Evolutionary conservation across 2,113 vertebrate genomes (phyloP).

Genomic region (Aplodontia rufa): DNA sequence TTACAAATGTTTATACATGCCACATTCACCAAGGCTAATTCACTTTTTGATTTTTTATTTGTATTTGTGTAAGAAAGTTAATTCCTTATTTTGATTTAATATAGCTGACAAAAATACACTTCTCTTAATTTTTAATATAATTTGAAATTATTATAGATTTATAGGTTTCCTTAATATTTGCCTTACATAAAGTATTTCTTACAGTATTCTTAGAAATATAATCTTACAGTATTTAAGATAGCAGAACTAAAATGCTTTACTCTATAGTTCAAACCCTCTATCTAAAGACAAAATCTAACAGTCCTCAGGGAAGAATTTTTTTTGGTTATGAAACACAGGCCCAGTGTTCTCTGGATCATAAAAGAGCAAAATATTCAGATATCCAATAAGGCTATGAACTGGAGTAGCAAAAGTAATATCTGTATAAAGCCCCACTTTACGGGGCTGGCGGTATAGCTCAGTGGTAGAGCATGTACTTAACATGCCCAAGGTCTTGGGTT

Average conservation of each 20-base stretch:
- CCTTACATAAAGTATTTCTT: neutral
- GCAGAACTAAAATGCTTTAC: neutral
- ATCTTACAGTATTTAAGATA: neutral
- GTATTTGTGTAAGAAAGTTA: neutral
- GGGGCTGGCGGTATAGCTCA: neutral
- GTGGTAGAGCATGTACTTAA: neutral
- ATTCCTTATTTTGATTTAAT: neutral
- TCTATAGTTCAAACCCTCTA: neutral
- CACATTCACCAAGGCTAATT: neutral
- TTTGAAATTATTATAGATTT: slow-evolving; percentile 5
- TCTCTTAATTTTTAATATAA: neutral
- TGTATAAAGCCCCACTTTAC: neutral
- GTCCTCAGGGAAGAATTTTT: neutral
- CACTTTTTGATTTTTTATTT: slow-evolving; percentile 16
- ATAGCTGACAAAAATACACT: neutral
- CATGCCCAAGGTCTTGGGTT: neutral
- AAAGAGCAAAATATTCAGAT: neutral
- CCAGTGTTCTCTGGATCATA: neutral
- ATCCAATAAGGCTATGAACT: neutral
- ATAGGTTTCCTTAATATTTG: slow-evolving; percentile 2
- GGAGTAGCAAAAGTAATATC: neutral
- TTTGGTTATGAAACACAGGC: neutral
- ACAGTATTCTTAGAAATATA: slow-evolving; percentile 11
- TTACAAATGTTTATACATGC: neutral
- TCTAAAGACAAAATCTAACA: neutral